Base-by-base conservation (phyloP, 2,888 invertebrate genomes). In the Adineta ricciae region DNA sequence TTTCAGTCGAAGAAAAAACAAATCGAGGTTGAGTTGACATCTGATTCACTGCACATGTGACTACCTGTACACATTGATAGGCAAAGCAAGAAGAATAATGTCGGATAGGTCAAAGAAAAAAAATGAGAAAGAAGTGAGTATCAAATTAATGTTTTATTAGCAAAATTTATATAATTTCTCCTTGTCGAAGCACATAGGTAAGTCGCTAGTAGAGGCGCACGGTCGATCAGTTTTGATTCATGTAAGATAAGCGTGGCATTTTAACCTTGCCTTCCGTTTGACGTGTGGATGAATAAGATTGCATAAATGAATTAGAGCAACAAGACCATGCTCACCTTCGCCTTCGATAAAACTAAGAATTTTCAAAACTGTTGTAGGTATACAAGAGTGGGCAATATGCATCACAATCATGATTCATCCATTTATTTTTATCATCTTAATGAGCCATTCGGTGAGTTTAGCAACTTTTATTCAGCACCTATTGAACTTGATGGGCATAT, bases 391-490 rank as follows among this genome's bases (percentile, higher is more conserved):
- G n/a, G 16, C 56, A 56, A 56, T n/a, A 56, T 56, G 56, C 14
- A 56, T n/a, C 16, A 56, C 56, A 56, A 56, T 56, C 56, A 56
- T 56, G n/a, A 7, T 56, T 56, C 56, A n/a, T n/a, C 56, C n/a
- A 56, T 56, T 56, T n/a, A 56, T n/a, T 56, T 56, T 56, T 56
- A 56, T n/a, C 8, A 56, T 56, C 56, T 56, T 56, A n/a, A 78
- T n/a, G 54, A 83, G 46, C 85, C 83, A 64, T 85, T 83, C 41
- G 85, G 85, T 49, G 83, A 83, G 24, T 85, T 85, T 83, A 54
- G 83, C 11, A 85, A 85, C 78, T 85, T 85, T 83, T 85, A 83
- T 38, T 16, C 32, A 11, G 83, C 83, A 38, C 32, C 56, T 54
- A 83, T 85, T 54, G 83, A 83, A 64, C 49, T 85, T 27, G 56